Evolutionary conservation across 2,113 vertebrate genomes (phyloP).

Genomic region (Mionectes macconnelli): DNA sequence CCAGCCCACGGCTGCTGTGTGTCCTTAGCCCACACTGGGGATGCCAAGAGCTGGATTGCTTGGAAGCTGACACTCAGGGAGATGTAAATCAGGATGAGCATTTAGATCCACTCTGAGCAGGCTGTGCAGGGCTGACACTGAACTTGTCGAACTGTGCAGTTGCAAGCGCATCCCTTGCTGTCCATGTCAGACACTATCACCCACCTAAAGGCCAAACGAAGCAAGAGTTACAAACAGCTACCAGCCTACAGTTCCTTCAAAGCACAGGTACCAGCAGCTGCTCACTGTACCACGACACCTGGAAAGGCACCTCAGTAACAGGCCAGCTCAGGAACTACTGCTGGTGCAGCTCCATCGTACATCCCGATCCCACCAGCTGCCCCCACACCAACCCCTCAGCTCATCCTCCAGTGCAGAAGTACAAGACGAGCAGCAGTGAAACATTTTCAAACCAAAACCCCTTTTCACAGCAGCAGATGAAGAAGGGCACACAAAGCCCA

Average conservation of each 20-base stretch:
- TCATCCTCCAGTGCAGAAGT: rapidly evolving
- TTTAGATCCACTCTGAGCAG: neutral
- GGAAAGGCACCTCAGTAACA: neutral
- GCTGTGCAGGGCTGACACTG: neutral
- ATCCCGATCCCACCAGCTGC: rapidly evolving
- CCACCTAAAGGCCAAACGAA: neutral
- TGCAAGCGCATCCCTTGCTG: rapidly evolving
- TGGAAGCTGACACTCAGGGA: neutral
- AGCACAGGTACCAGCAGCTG: rapidly evolving
- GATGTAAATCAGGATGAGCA: rapidly evolving
- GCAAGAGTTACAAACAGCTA: rapidly evolving
- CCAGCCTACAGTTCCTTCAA: rapidly evolving
- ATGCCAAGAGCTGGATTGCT: rapidly evolving
- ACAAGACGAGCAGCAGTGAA: neutral
- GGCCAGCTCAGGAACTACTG: rapidly evolving
- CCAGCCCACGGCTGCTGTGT: rapidly evolving
- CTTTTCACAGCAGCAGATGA: neutral
- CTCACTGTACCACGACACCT: neutral
- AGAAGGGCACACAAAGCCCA: rapidly evolving
- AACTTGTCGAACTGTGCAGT: rapidly evolving
- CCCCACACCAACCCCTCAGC: rapidly evolving
- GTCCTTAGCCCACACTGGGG: rapidly evolving
- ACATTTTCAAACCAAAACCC: neutral
- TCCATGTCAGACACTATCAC: rapidly evolving
- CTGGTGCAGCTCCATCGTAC: rapidly evolving